Evolutionary conservation across 2,113 vertebrate genomes (phyloP).

Genomic region (Bujurquina vittata): DNA sequence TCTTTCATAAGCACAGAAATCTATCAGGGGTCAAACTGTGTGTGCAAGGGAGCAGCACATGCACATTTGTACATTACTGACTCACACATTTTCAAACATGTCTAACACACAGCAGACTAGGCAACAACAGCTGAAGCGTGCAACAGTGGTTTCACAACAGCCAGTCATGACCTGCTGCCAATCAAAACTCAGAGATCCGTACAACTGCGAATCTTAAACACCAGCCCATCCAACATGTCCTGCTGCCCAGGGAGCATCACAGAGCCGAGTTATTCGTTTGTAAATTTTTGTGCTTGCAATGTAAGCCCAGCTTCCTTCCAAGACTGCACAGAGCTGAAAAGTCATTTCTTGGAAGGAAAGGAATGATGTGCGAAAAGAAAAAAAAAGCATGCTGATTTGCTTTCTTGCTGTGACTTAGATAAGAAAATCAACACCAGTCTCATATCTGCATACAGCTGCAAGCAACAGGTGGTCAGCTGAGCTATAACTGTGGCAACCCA

Average conservation of each 20-base stretch:
- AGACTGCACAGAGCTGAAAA: slow-evolving; percentile 14
- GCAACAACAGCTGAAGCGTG: not conserved
- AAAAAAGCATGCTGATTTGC: not conserved
- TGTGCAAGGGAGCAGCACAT: not conserved
- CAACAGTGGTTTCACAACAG: slow-evolving; percentile 30
- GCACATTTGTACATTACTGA: not conserved
- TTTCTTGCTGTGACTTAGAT: not conserved
- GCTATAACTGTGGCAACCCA: not conserved
- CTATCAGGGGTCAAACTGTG: not conserved
- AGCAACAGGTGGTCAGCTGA: not conserved
- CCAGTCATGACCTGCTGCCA: slow-evolving; percentile 39
- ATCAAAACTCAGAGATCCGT: slow-evolving; percentile 45
- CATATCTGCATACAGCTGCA: not conserved
- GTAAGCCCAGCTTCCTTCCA: slow-evolving; percentile 11
- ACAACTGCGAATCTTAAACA: slow-evolving; percentile 42
- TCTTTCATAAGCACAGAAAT: not conserved
- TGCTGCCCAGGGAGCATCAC: slow-evolving; percentile 54
- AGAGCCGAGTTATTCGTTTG: slow-evolving; percentile 35
- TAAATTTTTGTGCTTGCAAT: slow-evolving; percentile 77
- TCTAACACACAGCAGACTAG: not conserved
- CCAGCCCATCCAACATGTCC: slow-evolving; percentile 62
- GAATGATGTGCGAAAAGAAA: not conserved
- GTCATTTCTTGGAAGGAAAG: not conserved
- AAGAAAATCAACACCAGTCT: not conserved
- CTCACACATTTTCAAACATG: not conserved